Conservation (phyloP, 2,797 vertebrate species). For the Pteronotus mesoamericanus region DNA sequence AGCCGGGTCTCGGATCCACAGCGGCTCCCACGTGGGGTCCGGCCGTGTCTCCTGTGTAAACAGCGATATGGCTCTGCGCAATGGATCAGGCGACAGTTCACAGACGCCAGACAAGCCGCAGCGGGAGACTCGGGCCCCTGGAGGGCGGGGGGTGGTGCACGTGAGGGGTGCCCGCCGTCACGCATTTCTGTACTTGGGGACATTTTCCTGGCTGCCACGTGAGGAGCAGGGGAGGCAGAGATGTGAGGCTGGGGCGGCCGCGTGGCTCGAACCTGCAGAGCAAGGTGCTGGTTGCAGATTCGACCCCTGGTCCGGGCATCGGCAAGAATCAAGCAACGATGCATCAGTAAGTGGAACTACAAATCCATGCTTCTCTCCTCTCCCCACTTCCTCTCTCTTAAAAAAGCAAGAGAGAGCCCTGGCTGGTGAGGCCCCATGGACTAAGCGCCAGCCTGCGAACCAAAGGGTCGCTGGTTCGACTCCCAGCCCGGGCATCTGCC, state of each 20-base stretch:
- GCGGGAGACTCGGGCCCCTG: rapidly evolving
- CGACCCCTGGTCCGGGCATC: background rate
- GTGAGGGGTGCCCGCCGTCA: background rate
- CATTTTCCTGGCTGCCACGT: rapidly evolving
- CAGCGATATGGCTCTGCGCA: rapidly evolving
- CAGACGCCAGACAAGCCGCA: background rate
- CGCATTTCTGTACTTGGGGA: rapidly evolving
- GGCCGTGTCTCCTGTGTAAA: background rate
- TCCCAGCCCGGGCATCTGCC: too few species aligned
- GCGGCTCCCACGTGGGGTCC: background rate
- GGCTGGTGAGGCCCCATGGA: too few species aligned
- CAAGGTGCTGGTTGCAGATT: background rate
- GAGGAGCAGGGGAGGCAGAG: background rate
- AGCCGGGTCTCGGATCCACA: background rate
- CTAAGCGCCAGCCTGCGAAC: too few species aligned
- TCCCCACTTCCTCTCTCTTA: too few species aligned
- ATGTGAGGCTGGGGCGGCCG: too few species aligned
- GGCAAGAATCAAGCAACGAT: background rate
- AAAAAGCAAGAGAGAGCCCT: too few species aligned
- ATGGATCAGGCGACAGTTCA: rapidly evolving
- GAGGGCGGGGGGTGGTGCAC: too few species aligned
- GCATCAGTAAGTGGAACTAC: background rate
- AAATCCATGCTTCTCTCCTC: too few species aligned
- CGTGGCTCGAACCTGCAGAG: background rate
- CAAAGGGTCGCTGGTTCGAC: too few species aligned